Percentiles rank a stretch among this genome's conserved stretches.
phyloP scores from a whole-genome alignment of 2,113 vertebrate species.

The Periophthalmodon schlosseri region DNA sequence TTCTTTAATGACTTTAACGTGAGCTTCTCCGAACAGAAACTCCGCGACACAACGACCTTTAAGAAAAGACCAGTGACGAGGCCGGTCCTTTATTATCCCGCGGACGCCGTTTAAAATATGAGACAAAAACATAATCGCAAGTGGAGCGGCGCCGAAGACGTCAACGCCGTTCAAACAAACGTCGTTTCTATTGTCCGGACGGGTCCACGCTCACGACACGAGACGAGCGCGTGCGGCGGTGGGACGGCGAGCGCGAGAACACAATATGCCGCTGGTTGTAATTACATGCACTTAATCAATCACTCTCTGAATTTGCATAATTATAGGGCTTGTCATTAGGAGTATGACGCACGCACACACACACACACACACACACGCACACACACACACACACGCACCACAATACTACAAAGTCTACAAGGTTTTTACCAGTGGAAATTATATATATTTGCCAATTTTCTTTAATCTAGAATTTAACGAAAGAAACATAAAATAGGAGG shows the following conservation, averaged over 20 bases:
- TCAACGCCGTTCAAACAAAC: constrained; percentile 46
- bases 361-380: too few relatives aligned
- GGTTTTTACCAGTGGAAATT: background rate
- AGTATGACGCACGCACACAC: background rate
- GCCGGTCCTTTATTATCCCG: constrained; percentile 4
- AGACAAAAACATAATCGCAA: constrained; percentile 16
- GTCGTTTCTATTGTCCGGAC: constrained; percentile 17
- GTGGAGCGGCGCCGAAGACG: constrained; percentile 15
- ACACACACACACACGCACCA: too few relatives aligned
- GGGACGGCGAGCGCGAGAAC: background rate
- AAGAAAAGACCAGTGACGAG: background rate
- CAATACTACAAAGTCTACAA: background rate
- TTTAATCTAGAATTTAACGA: constrained; percentile 17
- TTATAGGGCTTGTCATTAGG: constrained; percentile 16
- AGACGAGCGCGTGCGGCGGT: constrained; percentile 14
- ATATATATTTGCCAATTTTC: constrained; percentile 35
- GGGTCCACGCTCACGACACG: background rate
- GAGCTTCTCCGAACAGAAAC: constrained; percentile 10
- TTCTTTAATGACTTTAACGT: background rate
- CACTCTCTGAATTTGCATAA: constrained; percentile 27
- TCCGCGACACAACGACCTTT: background rate
- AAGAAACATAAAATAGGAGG: constrained; percentile 39
- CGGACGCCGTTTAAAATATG: background rate
- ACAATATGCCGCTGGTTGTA: background rate
- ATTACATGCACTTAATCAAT: constrained; percentile 12